phyloP scores from a whole-genome alignment of 2,113 vertebrate genomes.

The Synchiropus splendidus region DNA sequence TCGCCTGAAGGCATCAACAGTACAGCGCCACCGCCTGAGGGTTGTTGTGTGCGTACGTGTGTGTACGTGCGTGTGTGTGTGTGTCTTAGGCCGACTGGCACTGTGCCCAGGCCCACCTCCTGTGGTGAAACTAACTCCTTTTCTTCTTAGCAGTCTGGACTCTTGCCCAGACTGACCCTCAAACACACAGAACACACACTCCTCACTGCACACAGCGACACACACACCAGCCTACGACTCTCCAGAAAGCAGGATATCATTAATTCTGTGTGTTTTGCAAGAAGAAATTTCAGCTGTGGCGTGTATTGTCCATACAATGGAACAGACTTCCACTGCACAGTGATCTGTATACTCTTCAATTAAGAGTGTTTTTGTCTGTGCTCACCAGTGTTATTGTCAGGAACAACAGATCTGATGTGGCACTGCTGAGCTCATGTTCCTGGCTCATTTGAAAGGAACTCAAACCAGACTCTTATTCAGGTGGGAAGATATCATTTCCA shows the following conservation, averaged over 20 bases:
- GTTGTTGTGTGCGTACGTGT: constrained; percentile 10
- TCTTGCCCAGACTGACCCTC: constrained; percentile 44
- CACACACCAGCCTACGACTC: not conserved
- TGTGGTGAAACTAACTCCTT: constrained; percentile 50
- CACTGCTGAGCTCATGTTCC: too few relatives aligned
- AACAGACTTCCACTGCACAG: constrained; percentile 11
- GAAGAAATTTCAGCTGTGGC: constrained; percentile 5
- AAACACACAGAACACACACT: constrained; percentile 3
- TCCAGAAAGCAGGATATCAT: constrained; percentile 10
- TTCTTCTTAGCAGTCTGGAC: constrained; percentile 45
- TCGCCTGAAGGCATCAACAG: too few relatives aligned
- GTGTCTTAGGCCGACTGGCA: constrained; percentile 36
- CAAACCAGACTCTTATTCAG: too few relatives aligned
- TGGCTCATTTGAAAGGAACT: too few relatives aligned
- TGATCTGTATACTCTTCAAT: constrained; percentile 23
- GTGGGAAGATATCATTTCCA: too few relatives aligned
- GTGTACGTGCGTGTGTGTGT: constrained; percentile 16
- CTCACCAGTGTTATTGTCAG: not conserved
- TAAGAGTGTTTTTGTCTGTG: constrained; percentile 24
- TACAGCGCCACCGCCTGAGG: too few relatives aligned
- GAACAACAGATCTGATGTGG: too few relatives aligned
- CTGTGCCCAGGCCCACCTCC: constrained; percentile 40
- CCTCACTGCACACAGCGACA: too few relatives aligned
- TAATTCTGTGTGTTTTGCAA: constrained; percentile 1
- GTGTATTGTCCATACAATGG: constrained; percentile 13